These are phyloP conservation scores for Gymnocheta viridis DNA, from an alignment of 2,888 invertebrate species.

Conservation along the genomic window DNA sequence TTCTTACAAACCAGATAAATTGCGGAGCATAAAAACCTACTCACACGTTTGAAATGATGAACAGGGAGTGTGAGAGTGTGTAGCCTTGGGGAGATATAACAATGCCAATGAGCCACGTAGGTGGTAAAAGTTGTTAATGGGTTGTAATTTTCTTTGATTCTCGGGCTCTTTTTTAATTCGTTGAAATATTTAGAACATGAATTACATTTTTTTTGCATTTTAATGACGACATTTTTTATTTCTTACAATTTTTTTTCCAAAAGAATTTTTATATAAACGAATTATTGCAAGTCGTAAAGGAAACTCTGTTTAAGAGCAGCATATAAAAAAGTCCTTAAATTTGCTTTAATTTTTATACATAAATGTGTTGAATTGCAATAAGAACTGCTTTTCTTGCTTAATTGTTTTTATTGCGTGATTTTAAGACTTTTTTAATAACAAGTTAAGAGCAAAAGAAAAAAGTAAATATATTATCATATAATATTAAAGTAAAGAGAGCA, in stretches of 20 bases:
- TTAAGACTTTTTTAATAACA: not conserved
- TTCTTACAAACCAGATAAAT: not conserved
- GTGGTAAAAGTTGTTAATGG: slow-evolving; percentile 67
- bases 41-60: not conserved
- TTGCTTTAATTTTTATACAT: slow-evolving; percentile 27
- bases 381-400: not conserved
- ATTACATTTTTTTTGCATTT: not conserved
- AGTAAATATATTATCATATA: not conserved
- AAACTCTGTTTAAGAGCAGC: slow-evolving; percentile 27
- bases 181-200: slow-evolving; percentile 32
- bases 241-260: not conserved
- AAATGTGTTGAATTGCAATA: slow-evolving; percentile 27
- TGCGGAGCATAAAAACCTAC: not conserved
- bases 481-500: not conserved
- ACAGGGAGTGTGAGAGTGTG: not conserved
- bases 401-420: not conserved
- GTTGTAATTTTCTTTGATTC: slow-evolving; percentile 60
- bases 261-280: slow-evolving; percentile 42
- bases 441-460: not conserved
- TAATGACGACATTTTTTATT: slow-evolving; percentile 11
- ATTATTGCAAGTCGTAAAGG: slow-evolving; percentile 54
- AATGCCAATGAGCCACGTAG: slow-evolving; percentile 60
- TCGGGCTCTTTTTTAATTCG: slow-evolving; percentile 14
- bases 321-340: slow-evolving; percentile 22
- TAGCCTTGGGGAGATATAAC: not conserved